Percentiles rank a stretch among this genome's conserved stretches.
Conservation (phyloP, 2,797 vertebrate species). For the Enteromius fasciolatus region DNA sequence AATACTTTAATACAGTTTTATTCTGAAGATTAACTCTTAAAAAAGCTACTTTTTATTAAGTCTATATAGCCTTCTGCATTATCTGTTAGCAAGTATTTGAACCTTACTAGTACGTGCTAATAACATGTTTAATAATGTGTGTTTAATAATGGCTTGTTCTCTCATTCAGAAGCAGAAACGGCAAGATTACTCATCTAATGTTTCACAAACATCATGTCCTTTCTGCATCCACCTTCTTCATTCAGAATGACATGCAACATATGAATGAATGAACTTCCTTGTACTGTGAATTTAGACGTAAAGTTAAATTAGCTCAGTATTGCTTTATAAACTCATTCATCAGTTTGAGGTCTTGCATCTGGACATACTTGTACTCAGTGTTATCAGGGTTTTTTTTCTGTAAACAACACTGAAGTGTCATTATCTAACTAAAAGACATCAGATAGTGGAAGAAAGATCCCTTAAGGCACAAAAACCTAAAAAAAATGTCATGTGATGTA, state of each 20-base stretch:
- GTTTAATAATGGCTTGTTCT: background rate
- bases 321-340: constrained; percentile 10
- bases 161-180: background rate
- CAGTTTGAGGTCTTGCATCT: background rate
- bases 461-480: background rate
- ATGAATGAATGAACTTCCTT: background rate
- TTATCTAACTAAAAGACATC: constrained; percentile 2
- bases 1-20: background rate
- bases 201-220: background rate
- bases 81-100: background rate
- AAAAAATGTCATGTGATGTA: constrained; percentile 39
- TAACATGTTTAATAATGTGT: background rate
- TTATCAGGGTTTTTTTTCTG: constrained; percentile 15
- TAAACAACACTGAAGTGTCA: constrained; percentile 13
- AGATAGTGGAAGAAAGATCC: background rate
- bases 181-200: background rate
- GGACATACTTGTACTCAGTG: background rate
- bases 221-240: constrained; percentile 1
- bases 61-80: background rate
- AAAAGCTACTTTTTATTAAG: background rate
- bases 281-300: background rate
- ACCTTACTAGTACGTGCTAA: background rate
- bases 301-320: background rate
- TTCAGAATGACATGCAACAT: background rate
- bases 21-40: background rate